phyloP scores from a whole-genome alignment of 2,888 invertebrate genomes.

The Eupithecia exiguata region DNA sequence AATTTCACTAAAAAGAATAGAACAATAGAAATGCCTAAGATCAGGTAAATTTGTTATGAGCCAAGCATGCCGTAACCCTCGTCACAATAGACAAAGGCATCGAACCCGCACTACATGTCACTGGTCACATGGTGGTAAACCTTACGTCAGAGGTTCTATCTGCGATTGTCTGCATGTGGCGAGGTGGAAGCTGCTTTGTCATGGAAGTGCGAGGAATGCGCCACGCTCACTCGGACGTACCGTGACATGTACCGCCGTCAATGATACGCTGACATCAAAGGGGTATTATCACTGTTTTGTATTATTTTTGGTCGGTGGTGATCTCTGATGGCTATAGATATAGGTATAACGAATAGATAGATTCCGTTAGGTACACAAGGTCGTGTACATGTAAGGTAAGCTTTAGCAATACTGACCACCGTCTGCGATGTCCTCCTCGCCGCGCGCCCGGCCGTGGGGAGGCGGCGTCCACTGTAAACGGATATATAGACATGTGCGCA shows the following conservation, averaged over 20 bases:
- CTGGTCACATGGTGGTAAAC: not conserved
- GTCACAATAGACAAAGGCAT: conserved; percentile 1
- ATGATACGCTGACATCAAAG: no score
- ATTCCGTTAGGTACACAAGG: no score
- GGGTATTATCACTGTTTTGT: no score
- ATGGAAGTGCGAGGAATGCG: not conserved
- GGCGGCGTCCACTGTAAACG: no score
- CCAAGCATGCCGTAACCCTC: not conserved
- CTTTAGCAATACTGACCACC: no score
- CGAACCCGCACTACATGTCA: not conserved
- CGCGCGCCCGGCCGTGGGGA: no score
- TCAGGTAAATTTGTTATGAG: not conserved
- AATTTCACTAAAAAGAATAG: not conserved
- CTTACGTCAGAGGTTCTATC: not conserved
- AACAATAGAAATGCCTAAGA: not conserved
- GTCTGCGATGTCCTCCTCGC: no score
- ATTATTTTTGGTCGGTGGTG: no score
- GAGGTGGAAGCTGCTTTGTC: not conserved
- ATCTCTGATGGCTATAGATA: no score
- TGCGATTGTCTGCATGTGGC: not conserved
- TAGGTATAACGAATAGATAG: no score
- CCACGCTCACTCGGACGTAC: not conserved
- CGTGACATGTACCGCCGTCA: not conserved
- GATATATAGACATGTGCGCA: no score
- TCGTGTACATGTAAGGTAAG: no score